phyloP scores from a whole-genome alignment of 2,113 vertebrate species.

The Lucifuga dentata region DNA sequence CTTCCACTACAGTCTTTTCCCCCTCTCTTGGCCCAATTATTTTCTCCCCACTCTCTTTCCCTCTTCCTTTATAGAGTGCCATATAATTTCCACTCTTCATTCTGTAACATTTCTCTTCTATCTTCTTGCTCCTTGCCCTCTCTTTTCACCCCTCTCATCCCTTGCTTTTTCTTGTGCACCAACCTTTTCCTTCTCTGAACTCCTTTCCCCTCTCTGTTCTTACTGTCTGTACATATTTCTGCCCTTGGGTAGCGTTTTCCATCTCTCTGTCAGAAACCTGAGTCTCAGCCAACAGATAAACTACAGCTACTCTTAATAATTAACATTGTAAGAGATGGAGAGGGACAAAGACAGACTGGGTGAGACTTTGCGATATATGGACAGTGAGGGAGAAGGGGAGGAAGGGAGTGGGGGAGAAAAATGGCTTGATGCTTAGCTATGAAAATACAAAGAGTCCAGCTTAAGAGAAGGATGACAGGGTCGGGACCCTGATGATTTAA shows the following conservation, averaged over 20 bases:
- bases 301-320: slow-evolving; percentile 60
- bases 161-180: background rate
- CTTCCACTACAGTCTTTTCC: slow-evolving; percentile 40
- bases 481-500: slow-evolving; percentile 31
- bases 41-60: slow-evolving; percentile 59
- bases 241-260: slow-evolving; percentile 52
- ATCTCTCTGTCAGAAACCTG: slow-evolving; percentile 56
- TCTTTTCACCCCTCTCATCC: slow-evolving; percentile 20
- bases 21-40: slow-evolving; percentile 72
- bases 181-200: slow-evolving; percentile 2
- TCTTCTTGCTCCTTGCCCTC: slow-evolving; percentile 15
- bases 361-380: slow-evolving; percentile 8
- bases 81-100: slow-evolving; percentile 67
- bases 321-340: slow-evolving; percentile 38
- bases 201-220: slow-evolving; percentile 11
- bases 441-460: slow-evolving; percentile 4
- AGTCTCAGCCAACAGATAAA: slow-evolving; percentile 66
- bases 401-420: background rate
- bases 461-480: slow-evolving; percentile 26
- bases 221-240: slow-evolving; percentile 26
- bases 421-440: slow-evolving; percentile 1
- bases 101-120: slow-evolving; percentile 49
- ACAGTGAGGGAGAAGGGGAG: background rate
- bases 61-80: slow-evolving; percentile 46
- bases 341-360: slow-evolving; percentile 1